These are phyloP conservation scores for Pyrrhosoma nymphula DNA, from an alignment of 2,888 invertebrate genomes.

Conservation along the genomic window DNA sequence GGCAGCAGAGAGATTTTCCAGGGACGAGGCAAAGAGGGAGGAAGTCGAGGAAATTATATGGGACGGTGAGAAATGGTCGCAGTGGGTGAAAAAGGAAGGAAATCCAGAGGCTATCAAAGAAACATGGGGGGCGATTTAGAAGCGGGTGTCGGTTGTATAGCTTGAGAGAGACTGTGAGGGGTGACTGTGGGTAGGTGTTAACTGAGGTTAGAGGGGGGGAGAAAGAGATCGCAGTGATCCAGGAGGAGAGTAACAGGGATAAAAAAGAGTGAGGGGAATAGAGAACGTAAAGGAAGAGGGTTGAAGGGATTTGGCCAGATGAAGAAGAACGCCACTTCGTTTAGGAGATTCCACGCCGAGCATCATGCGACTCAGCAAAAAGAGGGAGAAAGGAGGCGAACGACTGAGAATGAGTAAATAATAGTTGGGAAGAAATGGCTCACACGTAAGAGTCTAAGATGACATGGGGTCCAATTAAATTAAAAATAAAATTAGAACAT, in stretches of 20 bases:
- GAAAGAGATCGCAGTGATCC: constrained; percentile 8
- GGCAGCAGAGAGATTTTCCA: neutral
- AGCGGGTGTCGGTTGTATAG: constrained; percentile 45
- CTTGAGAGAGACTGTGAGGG: neutral
- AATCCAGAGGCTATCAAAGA: constrained; percentile 50
- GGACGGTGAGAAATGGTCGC: constrained; percentile 51
- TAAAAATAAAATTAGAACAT: too few species aligned
- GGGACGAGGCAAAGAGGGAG: neutral
- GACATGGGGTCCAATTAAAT: too few species aligned
- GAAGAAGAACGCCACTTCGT: neutral
- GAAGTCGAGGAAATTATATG: constrained; percentile 31
- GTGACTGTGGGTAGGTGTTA: too few species aligned
- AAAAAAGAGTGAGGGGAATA: neutral
- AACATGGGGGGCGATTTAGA: constrained; percentile 58
- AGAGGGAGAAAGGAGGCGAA: too few species aligned
- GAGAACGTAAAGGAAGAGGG: neutral
- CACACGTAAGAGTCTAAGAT: too few species aligned
- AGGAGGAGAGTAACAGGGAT: constrained; percentile 52
- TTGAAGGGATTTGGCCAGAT: neutral
- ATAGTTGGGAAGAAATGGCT: too few species aligned
- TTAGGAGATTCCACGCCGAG: too few species aligned
- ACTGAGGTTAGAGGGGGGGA: neutral
- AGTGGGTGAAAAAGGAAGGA: constrained; percentile 43
- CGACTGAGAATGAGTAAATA: too few species aligned
- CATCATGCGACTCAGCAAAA: too few species aligned